Evolutionary conservation across 2,888 invertebrate species (phyloP), one percentile per base, ranked within the genome.

Genomic region (Strigamia crassipes): DNA sequence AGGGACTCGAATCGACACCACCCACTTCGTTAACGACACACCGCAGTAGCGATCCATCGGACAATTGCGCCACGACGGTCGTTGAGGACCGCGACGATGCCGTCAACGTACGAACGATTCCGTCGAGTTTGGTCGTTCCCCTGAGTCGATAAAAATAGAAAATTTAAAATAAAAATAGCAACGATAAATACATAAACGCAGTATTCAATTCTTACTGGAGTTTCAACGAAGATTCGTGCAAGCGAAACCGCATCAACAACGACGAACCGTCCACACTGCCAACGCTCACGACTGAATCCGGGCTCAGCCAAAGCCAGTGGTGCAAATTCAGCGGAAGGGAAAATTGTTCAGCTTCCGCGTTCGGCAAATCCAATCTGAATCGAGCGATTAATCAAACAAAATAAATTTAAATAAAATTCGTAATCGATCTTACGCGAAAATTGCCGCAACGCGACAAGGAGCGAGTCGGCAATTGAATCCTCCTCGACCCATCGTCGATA

Each of bases 291-390:
- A 78, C 12, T 6, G 23, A 87, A 83, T 90, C 85, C 82, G 87
- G 84, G 83, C 89, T 88, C 6, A 91, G 85, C 92, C 92, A 92
- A 82, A 89, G 85, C 89, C 91, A 91, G 85, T 91, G 91, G 85
- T 90, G 90, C 3, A 84, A 66, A 61, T 12, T 77, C 79, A 83
- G 81, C 42, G 61, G 82, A 27, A 86, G 80, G 66, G 85, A 42
- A 78, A 13, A 46, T 46, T 46, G 13, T 15, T 12, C 31, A 31
- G 5, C 34, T 13, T n/a, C 78, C 9, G 15, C 23, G 41, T 21
- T 12, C 18, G 23, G 10, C 23, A 23, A 18, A 12, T 61, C 23
- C 8, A 18, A 23, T 23, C 61, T 61, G 61, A 61, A 61, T 61
- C 8, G 12, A 51, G 27, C 27, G 27, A 51, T 10, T 10, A 51